Evolutionary conservation across 2,888 invertebrate genomes (phyloP).

Genomic region (Candidula unifasciata): DNA sequence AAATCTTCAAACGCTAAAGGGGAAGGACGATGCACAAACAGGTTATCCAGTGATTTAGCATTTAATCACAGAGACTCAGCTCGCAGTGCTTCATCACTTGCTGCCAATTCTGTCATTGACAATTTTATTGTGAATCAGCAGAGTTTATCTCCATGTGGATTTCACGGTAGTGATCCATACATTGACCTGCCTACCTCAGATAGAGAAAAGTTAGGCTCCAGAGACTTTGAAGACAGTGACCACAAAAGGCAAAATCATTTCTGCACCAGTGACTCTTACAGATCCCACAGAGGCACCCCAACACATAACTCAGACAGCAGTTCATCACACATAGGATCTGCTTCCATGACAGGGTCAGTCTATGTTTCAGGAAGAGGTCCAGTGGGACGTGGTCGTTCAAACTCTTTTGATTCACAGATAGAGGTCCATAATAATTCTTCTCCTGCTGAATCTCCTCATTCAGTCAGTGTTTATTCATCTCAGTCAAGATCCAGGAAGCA

Average conservation of each 20-base stretch:
- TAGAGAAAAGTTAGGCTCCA: constrained; percentile 41
- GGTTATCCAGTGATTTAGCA: constrained; percentile 46
- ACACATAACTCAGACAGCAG: constrained; percentile 45
- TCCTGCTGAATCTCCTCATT: constrained; percentile 18
- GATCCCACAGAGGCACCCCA: constrained; percentile 25
- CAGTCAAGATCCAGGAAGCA: constrained; percentile 12
- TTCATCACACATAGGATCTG: constrained; percentile 51
- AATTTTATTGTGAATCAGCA: constrained; percentile 15
- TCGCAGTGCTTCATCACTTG: neutral
- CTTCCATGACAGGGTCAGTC: constrained; percentile 23
- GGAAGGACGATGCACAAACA: neutral
- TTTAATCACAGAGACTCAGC: constrained; percentile 40
- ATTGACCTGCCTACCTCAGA: constrained; percentile 35
- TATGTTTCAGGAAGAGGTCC: neutral
- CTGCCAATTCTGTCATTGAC: neutral
- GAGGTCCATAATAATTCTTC: constrained; percentile 40
- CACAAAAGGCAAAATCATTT: constrained; percentile 9
- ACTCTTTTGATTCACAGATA: constrained; percentile 48
- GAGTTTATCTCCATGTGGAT: constrained; percentile 50
- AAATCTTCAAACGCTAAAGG: neutral
- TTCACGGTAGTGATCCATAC: constrained; percentile 46
- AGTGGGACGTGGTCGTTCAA: constrained; percentile 20
- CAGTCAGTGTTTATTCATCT: constrained; percentile 31
- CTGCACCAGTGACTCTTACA: neutral
- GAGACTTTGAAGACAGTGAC: constrained; percentile 48